These are phyloP conservation scores for Cromileptes altivelis DNA, from an alignment of 2,113 vertebrate genomes.

Conservation along the genomic window DNA sequence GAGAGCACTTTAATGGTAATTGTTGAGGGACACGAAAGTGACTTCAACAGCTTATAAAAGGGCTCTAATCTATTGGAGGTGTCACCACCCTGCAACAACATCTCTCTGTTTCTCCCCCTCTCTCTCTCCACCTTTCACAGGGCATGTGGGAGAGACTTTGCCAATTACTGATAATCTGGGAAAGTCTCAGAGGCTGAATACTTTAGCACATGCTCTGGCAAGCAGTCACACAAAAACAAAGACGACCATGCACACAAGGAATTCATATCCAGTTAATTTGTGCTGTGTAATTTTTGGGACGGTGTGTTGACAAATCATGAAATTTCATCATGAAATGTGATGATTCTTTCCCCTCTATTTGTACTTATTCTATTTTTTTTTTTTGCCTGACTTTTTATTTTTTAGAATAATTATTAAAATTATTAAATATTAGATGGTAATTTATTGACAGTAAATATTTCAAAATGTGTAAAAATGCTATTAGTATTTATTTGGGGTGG, in stretches of 20 bases:
- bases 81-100: not conserved
- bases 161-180: conserved; percentile 53
- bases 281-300: not conserved
- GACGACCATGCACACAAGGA: no score
- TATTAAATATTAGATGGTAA: no score
- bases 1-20: conserved; percentile 59
- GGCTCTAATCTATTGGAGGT: conserved; percentile 13
- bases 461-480: not conserved
- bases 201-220: not conserved
- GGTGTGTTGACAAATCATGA: not conserved
- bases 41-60: conserved; percentile 37
- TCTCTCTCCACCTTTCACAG: not conserved
- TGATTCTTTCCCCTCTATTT: not conserved
- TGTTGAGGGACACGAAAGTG: conserved; percentile 41
- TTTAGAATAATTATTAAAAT: not conserved
- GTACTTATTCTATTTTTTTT: not conserved
- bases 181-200: conserved; percentile 8
- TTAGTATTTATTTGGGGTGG: not conserved
- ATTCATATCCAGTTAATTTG: not conserved
- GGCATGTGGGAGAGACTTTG: conserved; percentile 30
- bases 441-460: not conserved
- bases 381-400: no score
- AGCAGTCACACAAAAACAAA: not conserved
- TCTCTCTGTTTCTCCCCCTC: not conserved
- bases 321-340: not conserved